phyloP scores from a whole-genome alignment of 2,888 invertebrate species.

The Aquatica leii region DNA sequence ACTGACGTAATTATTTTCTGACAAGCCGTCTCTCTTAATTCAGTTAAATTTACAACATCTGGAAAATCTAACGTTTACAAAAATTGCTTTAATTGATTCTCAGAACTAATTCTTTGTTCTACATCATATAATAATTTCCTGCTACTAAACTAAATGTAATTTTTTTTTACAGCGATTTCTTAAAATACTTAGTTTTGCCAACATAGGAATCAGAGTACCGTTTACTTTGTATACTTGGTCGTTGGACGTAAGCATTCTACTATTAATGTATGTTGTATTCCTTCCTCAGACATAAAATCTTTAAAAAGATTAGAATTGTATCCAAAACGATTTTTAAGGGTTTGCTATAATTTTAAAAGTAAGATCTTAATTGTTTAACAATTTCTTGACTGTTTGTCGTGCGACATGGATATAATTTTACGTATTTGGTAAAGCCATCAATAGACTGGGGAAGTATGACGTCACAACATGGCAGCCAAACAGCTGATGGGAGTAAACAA shows the following conservation, averaged over 20 bases:
- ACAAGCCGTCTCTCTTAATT: background rate
- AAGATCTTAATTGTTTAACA: too few relatives aligned
- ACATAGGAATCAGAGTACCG: slow-evolving; percentile 40
- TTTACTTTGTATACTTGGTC: slow-evolving; percentile 48
- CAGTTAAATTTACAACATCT: background rate
- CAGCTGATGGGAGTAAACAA: too few relatives aligned
- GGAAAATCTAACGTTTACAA: background rate
- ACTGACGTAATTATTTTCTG: background rate
- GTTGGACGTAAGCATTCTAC: slow-evolving; percentile 47
- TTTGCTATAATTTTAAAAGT: too few relatives aligned
- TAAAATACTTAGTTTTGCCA: slow-evolving; percentile 40
- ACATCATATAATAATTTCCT: slow-evolving; percentile 47
- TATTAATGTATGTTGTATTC: slow-evolving; percentile 44
- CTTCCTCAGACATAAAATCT: slow-evolving; percentile 36
- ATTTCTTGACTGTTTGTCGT: too few relatives aligned
- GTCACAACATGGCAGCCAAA: too few relatives aligned
- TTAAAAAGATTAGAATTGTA: slow-evolving; percentile 46
- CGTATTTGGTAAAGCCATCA: too few relatives aligned
- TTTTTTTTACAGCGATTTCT: slow-evolving; percentile 39
- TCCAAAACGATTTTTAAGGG: slow-evolving; percentile 45
- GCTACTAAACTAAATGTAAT: slow-evolving; percentile 36
- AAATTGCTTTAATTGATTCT: background rate
- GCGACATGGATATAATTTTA: too few relatives aligned
- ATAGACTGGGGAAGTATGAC: too few relatives aligned
- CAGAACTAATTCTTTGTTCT: slow-evolving; percentile 37